Percentiles rank a stretch among this genome's conserved stretches.
Evolutionary conservation across 2,797 vertebrate species (phyloP).

Genomic region (Catostomus latipinnis): DNA sequence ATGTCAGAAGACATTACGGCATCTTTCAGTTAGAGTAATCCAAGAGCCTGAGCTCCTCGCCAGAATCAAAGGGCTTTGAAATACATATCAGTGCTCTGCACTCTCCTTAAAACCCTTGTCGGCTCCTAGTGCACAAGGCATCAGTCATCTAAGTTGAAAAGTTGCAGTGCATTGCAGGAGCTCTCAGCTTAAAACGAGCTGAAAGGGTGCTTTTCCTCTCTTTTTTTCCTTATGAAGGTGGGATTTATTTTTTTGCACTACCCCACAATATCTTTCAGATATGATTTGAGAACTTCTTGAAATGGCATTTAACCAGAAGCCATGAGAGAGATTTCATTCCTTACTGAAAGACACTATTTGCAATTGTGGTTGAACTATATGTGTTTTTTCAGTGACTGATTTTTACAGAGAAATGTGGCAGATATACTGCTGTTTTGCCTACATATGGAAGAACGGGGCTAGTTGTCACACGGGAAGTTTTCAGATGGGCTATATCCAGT

Average conservation of each 20-base stretch:
- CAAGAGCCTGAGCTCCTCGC: constrained; percentile 60
- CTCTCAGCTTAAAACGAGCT: not conserved
- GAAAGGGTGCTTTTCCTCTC: not conserved
- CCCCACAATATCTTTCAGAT: not conserved
- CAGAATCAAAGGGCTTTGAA: constrained; percentile 59
- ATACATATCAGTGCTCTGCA: constrained; percentile 49
- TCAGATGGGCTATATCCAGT: too few relatives aligned
- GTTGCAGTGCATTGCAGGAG: constrained; percentile 32
- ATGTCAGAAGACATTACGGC: constrained; percentile 76
- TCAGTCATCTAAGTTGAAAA: constrained; percentile 58
- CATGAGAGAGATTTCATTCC: constrained; percentile 6
- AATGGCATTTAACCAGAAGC: constrained; percentile 21
- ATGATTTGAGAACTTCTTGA: constrained; percentile 26
- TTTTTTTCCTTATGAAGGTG: not conserved
- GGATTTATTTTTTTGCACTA: not conserved
- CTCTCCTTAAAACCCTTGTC: constrained; percentile 61
- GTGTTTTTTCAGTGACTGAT: too few relatives aligned
- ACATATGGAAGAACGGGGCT: too few relatives aligned
- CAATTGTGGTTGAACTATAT: not conserved
- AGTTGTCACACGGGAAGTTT: too few relatives aligned
- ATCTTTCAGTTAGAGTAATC: constrained; percentile 72
- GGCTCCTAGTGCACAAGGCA: constrained; percentile 50
- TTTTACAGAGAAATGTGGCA: too few relatives aligned
- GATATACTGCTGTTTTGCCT: too few relatives aligned
- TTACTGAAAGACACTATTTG: constrained; percentile 21